Evolutionary conservation across 2,113 vertebrate genomes (phyloP), one percentile per base, ranked within the genome.

Genomic region (Enhydra lutris): DNA sequence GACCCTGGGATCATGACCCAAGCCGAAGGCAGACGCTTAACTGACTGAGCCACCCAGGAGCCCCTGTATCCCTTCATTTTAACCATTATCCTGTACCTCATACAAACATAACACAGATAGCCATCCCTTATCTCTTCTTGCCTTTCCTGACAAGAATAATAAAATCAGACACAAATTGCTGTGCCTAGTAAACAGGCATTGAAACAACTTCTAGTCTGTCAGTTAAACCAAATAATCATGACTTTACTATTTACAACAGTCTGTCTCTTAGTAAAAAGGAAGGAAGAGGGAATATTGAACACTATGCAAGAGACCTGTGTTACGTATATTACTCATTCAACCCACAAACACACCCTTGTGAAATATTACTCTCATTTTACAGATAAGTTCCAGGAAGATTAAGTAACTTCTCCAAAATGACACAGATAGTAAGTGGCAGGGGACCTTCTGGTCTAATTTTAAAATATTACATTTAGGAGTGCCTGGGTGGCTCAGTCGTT

Each of bases 381-480:
- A 92, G 73, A 6, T 45, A 85, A 78, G 47, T 86, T 81, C 92
- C 39, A 89, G 63, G 42, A 3, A 96, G 47, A 87, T 91, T 69
- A 89, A 67, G 26, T 31, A 93, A 76, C 34, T 42, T 93, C 31
- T 81, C 73, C 80, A 91, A 92, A 89, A 67, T 85, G 24, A 94
- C 47, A 67, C 5, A 47, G 52, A 71, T 29, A 93, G 12, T 74
- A 83, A 88, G 31, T 55, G 34, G 42, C 57, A 96, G 78, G 24
- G 23, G 57, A 89, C 6, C 21, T 96, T 92, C 50, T 63, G 55
- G n/a, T 71, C 84, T 86, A 90, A 94, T 76, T 80, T 90, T 86
- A 57, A 96, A 93, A 36, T 36, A 65, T 42, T 42, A 83, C 17
- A 87, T 83, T 90, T 67, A 85, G 52, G 59, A 26, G 23, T 1